Conservation (phyloP, 2,888 invertebrate species). For the Branchellion lobata region DNA sequence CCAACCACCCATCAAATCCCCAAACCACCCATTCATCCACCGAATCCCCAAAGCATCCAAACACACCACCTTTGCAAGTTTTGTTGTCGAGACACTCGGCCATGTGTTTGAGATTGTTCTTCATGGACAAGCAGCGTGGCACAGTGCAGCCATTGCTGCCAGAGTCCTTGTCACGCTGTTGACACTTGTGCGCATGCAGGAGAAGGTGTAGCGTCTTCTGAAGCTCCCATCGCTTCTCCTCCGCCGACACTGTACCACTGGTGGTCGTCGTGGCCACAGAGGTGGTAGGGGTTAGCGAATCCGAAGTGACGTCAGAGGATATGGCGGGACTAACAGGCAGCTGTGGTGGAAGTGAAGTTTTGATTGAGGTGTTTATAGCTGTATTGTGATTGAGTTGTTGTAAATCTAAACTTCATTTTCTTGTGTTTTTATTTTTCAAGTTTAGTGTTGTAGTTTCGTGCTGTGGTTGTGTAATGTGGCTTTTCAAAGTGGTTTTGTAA, state of each 20-base stretch:
- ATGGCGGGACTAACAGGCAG: slow-evolving; percentile 43
- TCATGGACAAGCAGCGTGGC: slow-evolving; percentile 99
- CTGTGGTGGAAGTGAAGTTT: background rate
- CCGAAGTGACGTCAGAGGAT: slow-evolving; percentile 4
- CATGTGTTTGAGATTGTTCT: slow-evolving; percentile 96
- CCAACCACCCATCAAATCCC: background rate
- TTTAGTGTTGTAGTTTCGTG: too few species aligned
- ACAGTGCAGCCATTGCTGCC: slow-evolving; percentile 70
- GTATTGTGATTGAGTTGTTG: too few species aligned
- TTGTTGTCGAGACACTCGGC: slow-evolving; percentile 87
- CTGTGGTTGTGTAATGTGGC: too few species aligned
- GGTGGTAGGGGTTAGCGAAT: slow-evolving; percentile 11
- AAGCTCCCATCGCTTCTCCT: slow-evolving; percentile 67
- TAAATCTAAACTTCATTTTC: too few species aligned
- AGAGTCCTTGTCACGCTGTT: slow-evolving; percentile 77
- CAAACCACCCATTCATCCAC: background rate
- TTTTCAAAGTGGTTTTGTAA: too few species aligned
- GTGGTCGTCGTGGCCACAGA: background rate
- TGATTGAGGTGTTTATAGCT: background rate
- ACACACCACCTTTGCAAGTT: slow-evolving; percentile 59
- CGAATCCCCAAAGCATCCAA: background rate
- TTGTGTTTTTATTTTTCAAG: too few species aligned
- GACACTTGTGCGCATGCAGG: slow-evolving; percentile 97
- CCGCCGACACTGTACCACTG: background rate
- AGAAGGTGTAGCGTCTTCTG: slow-evolving; percentile 95